Base-by-base conservation (phyloP, 1,140 invertebrate genomes). In the Sogatella furcifera region DNA sequence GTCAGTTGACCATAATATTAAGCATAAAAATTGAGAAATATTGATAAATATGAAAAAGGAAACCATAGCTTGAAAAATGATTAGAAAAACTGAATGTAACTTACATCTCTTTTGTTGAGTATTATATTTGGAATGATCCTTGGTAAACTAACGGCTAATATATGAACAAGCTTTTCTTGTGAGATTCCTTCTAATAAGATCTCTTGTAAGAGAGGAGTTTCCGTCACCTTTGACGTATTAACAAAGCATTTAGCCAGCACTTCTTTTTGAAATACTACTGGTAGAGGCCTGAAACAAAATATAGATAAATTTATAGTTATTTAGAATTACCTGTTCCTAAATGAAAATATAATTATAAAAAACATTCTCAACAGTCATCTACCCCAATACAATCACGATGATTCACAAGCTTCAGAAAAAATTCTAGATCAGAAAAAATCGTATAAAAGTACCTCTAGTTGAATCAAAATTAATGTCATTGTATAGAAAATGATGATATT, bases 101-200 rank as follows among this genome's bases (percentile, higher is more conserved):
- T 54, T 57, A 78, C 77, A 70, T 87, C 84, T 59, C 85, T 71
- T 70, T 85, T 86, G 54, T 84, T 83, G 17, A 85, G 69, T 17
- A 85, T 76, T 43, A 88, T 78, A 74, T 87, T 86, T 5, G 85
- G 84, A 61, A 84, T 80, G 54, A 88, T 81, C 65, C 80, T 76
- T 14, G 81, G 79, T 52, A 86, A 66, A n/a, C 71, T 74, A 52
- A 73, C 63, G 2, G 77, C 69, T 42, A 79, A 65, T 59, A 78
- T 73, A 31, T 77, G 70, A 15, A 77, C 66, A 14, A 80, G 62
- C 24, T 68, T 70, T 9, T 79, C 73, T 8, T 68, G 61, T 10
- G 71, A 73, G 28, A 76, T 67, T 42, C 72, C 72, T 17, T 69
- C 67, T 46, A 73, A 75, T 0, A 79, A 68, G 8, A 73, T 64